Evolutionary conservation across 2,888 invertebrate species (phyloP), one percentile per base, ranked within the genome.

Genomic region (Scaeva pyrastri): DNA sequence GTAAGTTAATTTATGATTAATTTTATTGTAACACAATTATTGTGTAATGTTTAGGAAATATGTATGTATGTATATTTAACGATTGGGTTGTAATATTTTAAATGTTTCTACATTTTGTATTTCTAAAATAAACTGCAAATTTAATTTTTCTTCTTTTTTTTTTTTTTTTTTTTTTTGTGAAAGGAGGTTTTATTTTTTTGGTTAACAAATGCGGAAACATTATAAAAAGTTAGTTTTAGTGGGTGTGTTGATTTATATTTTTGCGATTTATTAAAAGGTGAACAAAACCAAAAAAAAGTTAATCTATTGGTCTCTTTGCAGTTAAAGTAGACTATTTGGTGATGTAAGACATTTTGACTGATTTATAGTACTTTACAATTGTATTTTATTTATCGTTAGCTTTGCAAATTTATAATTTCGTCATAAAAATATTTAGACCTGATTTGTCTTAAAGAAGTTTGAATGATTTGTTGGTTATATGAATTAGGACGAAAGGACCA

Each of bases 231-330:
- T 31, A 8, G 21, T 72, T 72, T 26, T 41, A 43, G 72, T 72
- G 72, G 72, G 72, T 72, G 72, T 26, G 36, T 19, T 72, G 72
- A 72, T 72, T 72, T 72, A 72, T 72, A 45, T 45, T 12, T 52
- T 50, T 14, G 72, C 43, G 21, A 45, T 58, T 58, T 72, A 8
- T 72, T 31, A 43, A 14, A 56, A 56, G 19, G 58, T 36, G 58
- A 39, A 52, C 12, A 26, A 41, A 41, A 21, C 12, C 7, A 60
- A 41, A 41, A 14, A 39, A 1, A 60, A 60, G 39, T 60, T 3
- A 8, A 60, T 39, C 12, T 39, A 21, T 8, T 2, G n/a, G 21
- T 23, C 3, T 41, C 3, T 41, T 58, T 36, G 19, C 19, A 39
- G 58, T 58, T n/a, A n/a, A 23, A 7, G 52, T 31, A 14, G 31